Conservation (phyloP, 2,888 invertebrate genomes). For the Lasioglossum villosulum region DNA sequence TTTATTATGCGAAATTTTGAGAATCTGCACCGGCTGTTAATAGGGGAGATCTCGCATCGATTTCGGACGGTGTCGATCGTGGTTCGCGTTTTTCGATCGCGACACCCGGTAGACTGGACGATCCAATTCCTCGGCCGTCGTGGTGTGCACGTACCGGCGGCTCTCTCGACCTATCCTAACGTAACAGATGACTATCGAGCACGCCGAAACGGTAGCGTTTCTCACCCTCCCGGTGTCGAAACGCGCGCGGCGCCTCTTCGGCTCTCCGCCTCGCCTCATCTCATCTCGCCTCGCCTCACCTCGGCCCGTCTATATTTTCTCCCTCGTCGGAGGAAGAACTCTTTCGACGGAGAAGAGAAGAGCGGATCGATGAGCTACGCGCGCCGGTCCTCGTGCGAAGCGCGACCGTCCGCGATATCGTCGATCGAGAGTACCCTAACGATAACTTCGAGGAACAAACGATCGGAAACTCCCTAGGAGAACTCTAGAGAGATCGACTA, state of each 20-base stretch:
- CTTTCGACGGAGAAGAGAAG: conserved; percentile 6
- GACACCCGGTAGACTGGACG: conserved; percentile 79
- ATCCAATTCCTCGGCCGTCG: conserved; percentile 79
- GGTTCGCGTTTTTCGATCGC: background rate
- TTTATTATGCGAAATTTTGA: too few species aligned
- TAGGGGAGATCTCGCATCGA: background rate
- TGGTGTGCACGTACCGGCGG: conserved; percentile 69
- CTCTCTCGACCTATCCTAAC: conserved; percentile 80
- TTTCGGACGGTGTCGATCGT: background rate
- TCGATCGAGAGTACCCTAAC: background rate
- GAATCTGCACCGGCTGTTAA: too few species aligned
- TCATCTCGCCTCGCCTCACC: background rate
- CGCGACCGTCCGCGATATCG: background rate
- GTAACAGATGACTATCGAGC: conserved; percentile 81
- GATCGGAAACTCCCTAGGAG: background rate
- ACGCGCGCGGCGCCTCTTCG: conserved; percentile 20
- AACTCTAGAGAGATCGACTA: background rate
- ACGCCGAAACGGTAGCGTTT: conserved; percentile 71
- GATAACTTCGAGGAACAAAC: background rate
- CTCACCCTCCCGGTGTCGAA: conserved; percentile 61
- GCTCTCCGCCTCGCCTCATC: background rate
- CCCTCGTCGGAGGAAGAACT: conserved; percentile 8
- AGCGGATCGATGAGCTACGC: conserved; percentile 10
- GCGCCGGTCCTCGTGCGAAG: background rate
- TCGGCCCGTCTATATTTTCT: conserved; percentile 10